Evolutionary conservation across 2,888 invertebrate genomes (phyloP).

Genomic region (Agapostemon virescens): DNA sequence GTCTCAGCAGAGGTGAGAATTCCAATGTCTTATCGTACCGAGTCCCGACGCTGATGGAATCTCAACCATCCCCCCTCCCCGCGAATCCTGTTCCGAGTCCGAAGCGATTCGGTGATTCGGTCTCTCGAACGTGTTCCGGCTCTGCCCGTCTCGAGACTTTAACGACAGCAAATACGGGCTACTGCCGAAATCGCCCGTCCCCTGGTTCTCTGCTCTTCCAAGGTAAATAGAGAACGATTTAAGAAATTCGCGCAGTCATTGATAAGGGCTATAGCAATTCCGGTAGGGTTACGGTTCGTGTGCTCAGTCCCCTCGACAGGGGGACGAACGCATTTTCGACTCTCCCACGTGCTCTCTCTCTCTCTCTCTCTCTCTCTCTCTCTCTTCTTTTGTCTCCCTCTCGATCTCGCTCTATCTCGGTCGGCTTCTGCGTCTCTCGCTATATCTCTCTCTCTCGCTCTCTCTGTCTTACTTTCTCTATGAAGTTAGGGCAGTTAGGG

Average conservation of each 20-base stretch:
- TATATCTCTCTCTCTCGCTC: constrained; percentile 42
- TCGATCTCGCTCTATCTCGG: neutral
- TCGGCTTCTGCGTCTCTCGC: constrained; percentile 1
- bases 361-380: no score
- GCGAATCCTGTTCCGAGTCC: neutral
- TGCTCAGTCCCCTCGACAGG: constrained; percentile 69
- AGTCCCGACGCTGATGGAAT: neutral
- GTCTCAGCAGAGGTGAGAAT: constrained; percentile 88
- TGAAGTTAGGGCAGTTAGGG: constrained; percentile 79
- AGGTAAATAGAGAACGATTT: neutral
- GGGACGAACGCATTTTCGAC: constrained; percentile 77
- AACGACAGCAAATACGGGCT: constrained; percentile 38
- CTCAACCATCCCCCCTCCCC: neutral
- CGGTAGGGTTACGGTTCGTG: constrained; percentile 68
- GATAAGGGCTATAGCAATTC: constrained; percentile 63
- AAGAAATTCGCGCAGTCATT: constrained; percentile 70
- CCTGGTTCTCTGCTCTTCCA: neutral
- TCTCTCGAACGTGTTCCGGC: neutral
- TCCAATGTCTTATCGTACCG: constrained; percentile 41
- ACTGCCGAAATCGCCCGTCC: neutral
- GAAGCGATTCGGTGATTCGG: neutral
- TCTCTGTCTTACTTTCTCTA: constrained; percentile 69
- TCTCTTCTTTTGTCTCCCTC: constrained; percentile 52
- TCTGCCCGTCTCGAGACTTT: constrained; percentile 43
- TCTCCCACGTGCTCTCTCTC: constrained; percentile 70